These are phyloP conservation scores for Nasonovia ribisnigri DNA, from an alignment of 2,888 invertebrate genomes.

Conservation along the genomic window DNA sequence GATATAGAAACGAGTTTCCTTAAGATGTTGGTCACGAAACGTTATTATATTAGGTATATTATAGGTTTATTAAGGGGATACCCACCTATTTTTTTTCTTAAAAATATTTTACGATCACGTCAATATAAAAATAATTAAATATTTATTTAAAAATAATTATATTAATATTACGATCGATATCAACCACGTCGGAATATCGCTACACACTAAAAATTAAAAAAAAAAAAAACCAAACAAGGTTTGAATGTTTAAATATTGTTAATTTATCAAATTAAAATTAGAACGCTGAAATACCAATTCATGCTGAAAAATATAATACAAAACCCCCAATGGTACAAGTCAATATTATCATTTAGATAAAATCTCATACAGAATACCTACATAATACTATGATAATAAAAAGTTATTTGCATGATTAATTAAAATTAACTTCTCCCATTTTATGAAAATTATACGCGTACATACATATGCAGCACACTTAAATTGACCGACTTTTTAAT, in stretches of 20 bases:
- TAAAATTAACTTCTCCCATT: not conserved
- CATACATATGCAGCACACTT: not conserved
- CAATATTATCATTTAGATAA: not conserved
- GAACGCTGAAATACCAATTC: not conserved
- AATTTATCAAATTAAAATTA: not conserved
- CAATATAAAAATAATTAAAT: not conserved
- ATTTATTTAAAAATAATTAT: not conserved
- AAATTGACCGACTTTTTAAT: not conserved
- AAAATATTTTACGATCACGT: not conserved
- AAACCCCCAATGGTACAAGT: not conserved
- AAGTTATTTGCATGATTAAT: not conserved
- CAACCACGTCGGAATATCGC: not conserved
- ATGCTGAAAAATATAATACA: not conserved
- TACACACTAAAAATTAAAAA: not conserved
- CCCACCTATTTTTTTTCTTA: not conserved
- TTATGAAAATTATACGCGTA: not conserved
- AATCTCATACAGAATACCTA: not conserved
- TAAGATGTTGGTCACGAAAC: conserved; percentile 14
- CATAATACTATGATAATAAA: not conserved
- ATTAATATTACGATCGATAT: conserved; percentile 17
- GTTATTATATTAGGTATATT: not conserved
- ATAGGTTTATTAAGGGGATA: not conserved
- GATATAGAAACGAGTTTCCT: conserved; percentile 1
- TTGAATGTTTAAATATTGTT: conserved; percentile 8
- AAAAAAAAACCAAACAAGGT: not conserved